Base-by-base conservation (phyloP, 2,797 vertebrate genomes). In the Chrosomus eos region DNA sequence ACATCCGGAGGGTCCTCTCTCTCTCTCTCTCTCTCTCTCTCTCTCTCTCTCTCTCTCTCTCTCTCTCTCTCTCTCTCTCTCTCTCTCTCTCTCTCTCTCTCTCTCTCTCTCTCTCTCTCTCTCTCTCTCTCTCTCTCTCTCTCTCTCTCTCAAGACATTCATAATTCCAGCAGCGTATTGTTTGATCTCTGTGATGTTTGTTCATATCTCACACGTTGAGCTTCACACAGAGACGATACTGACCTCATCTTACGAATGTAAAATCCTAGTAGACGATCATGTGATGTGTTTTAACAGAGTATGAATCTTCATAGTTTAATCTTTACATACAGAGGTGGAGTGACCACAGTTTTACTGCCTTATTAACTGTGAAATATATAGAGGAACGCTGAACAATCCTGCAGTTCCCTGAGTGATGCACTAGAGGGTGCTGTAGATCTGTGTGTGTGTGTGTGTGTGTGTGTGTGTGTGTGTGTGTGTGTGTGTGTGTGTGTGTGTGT, bases 361-460 rank as follows among this genome's bases (percentile, higher is more conserved):
- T 18, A 45, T 45, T 26, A 45, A 16, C 40, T 28, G 16, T 72
- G 16, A 31, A 31, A 18, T 31, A 31, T 71, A 16, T 6, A 31
- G 26, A 48, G 16, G 26, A 48, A 13, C 71, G 51, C 71, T 13
- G 18, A 26, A 51, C 18, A 51, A 6, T 36, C 16, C 16, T 36
- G 31, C 66, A 38, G 51, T n/a, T 36, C 73, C 55, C 31, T 5
- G 13, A n/a, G 13, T 2, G 53, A 33, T 38, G 48, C 73, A 14
- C 48, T 38, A 76, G 73, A 76, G 73, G 51, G 51, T 13, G 33
- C 73, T 55, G 51, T 31, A 58, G 73, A 76, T 55, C 73, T n/a
- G 68, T 40, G 67, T 45, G 23, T 71, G 67, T 23, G 36, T 23
- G 19, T 38, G 66, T 51, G 38, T 38, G 38, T 36, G 36, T 36